A percentile compares a stretch with the other conserved stretches of the same genome.
Conservation (phyloP, 2,888 invertebrate genomes). For the Drepanosiphum platanoidis region DNA sequence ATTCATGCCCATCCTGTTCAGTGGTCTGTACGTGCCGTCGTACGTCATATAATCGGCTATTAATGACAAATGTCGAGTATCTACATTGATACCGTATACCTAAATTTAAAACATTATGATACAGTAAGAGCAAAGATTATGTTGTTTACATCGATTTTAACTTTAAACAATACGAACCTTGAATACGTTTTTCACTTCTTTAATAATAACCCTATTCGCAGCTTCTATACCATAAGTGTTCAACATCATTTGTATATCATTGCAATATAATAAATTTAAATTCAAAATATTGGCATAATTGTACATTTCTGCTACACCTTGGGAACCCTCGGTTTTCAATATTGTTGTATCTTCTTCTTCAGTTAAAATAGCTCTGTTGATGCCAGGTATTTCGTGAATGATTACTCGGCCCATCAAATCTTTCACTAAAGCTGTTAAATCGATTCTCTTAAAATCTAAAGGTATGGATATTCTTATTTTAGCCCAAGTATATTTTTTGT, state of each 20-base stretch:
- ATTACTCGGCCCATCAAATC: conserved; percentile 78
- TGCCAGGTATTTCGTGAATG: conserved; percentile 81
- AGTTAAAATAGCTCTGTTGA: conserved; percentile 86
- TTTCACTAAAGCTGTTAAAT: conserved; percentile 79
- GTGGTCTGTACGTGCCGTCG: conserved; percentile 87
- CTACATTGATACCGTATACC: conserved; percentile 95
- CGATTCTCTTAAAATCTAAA: conserved; percentile 75
- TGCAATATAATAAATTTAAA: conserved; percentile 85
- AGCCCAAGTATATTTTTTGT: conserved; percentile 85
- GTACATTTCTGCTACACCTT: conserved; percentile 83
- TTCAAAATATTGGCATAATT: conserved; percentile 82
- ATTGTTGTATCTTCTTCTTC: conserved; percentile 72
- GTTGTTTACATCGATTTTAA: not conserved
- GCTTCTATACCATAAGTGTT: conserved; percentile 96
- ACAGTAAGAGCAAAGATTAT: conserved; percentile 3
- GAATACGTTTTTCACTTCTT: conserved; percentile 96
- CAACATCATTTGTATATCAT: conserved; percentile 92
- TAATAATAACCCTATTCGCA: conserved; percentile 87
- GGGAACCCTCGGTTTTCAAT: conserved; percentile 88
- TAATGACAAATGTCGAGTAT: conserved; percentile 90
- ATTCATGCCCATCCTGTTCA: conserved; percentile 91
- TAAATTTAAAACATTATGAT: conserved; percentile 58
- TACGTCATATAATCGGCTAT: conserved; percentile 99
- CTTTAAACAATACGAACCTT: conserved; percentile 68
- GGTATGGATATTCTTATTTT: conserved; percentile 79